Evolutionary conservation across 2,797 vertebrate genomes (phyloP), one percentile per base, ranked within the genome.

Genomic region (Typhlichthys subterraneus): DNA sequence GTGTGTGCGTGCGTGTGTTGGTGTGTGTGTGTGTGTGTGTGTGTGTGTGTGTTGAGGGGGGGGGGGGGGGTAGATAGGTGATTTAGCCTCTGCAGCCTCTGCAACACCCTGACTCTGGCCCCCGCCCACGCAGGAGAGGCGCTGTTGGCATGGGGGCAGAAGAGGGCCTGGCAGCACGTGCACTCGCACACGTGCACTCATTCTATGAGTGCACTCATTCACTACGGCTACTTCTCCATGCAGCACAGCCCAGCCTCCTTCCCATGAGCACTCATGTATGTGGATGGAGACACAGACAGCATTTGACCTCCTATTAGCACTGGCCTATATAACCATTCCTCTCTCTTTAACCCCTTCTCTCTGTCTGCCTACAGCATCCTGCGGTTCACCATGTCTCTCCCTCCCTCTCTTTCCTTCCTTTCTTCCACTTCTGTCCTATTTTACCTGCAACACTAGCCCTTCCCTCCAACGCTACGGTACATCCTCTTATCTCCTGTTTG

Each of bases 11-110:
- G 19, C 31, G 19, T 33, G 53, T n/a, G 53, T 5, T 12, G 4
- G 52, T 23, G 51, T 52, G 51, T 52, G 52, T 4, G 23, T 1
- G 46, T 1, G 52, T 11, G 52, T 11, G 52, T 9, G 12, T 9
- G 46, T 29, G 13, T 12, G 12, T 45, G 42, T 54, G 61, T 54
- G 61, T 45, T 33, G 45, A 47, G 15, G 49, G 45, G 57, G 59
- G 48, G 64, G 64, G 49, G 53, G 59, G 65, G 67, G 61, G 53
- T 62, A 66, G 53, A 65, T 63, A 61, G 61, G 65, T 73, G 75
- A 81, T 83, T 78, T 65, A 65, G 79, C 63, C 76, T 76, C 80
- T 85, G 79, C 76, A 65, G 19, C 19, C 19, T 23, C 19, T 23
- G 80, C 76, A 80, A 45, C 23, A 48, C 49, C 57, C 68, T 77